phyloP scores from a whole-genome alignment of 2,113 vertebrate genomes.

The Balaenoptera acutorostrata region DNA sequence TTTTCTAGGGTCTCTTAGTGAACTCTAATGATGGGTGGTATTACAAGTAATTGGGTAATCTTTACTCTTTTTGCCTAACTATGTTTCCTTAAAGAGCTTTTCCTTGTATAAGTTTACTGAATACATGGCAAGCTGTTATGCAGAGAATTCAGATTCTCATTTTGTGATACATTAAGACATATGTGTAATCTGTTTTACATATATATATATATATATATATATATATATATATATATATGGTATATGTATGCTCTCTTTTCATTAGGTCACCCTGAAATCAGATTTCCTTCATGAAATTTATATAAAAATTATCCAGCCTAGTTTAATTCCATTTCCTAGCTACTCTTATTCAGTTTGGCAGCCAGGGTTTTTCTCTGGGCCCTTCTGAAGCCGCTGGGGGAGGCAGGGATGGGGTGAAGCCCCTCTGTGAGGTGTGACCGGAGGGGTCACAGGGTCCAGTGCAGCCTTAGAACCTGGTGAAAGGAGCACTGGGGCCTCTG shows the following conservation, averaged over 20 bases:
- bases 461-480: not conserved
- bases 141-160: not conserved
- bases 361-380: not conserved
- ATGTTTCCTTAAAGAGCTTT: not conserved
- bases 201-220: not conserved
- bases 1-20: not conserved
- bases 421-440: not conserved
- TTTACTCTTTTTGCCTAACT: not conserved
- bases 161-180: not conserved
- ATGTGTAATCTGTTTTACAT: not conserved
- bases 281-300: not conserved
- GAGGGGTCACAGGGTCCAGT: not conserved
- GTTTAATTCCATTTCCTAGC: not conserved
- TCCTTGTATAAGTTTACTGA: not conserved
- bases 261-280: not conserved
- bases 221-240: not conserved
- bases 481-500: not conserved
- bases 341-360: not conserved
- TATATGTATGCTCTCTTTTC: not conserved
- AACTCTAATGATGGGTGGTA: not conserved
- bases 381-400: not conserved
- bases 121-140: not conserved
- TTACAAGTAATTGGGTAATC: not conserved
- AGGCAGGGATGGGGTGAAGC: too few species aligned
- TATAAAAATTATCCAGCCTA: not conserved